A percentile compares a stretch with the other conserved stretches of the same genome.
phyloP scores from a whole-genome alignment of 2,888 invertebrate species.

The Mesorhabditis spiculigera region DNA sequence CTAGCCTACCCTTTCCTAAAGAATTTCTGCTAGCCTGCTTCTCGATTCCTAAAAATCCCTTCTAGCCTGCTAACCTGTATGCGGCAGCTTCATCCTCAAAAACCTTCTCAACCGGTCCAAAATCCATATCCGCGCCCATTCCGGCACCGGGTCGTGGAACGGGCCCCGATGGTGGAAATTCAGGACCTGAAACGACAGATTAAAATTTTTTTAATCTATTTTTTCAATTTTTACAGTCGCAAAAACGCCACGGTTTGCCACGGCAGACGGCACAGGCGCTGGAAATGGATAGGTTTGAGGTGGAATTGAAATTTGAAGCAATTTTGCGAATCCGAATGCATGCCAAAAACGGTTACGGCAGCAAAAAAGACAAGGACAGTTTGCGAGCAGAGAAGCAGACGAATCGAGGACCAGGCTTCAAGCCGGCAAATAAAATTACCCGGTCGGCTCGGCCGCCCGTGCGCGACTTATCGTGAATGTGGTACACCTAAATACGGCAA shows the following conservation, averaged over 20 bases:
- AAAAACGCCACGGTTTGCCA: neutral
- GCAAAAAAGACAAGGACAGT: neutral
- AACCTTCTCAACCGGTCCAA: slow-evolving; percentile 40
- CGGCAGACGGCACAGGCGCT: too few relatives aligned
- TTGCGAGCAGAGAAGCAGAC: neutral
- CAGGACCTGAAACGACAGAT: slow-evolving; percentile 60
- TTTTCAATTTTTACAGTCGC: neutral
- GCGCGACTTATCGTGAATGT: neutral
- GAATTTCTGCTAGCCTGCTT: too few relatives aligned
- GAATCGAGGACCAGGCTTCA: neutral
- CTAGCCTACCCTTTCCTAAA: too few relatives aligned
- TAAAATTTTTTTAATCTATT: neutral
- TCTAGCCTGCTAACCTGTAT: too few relatives aligned
- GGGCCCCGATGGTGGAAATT: slow-evolving; percentile 66
- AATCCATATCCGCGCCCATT: slow-evolving; percentile 61
- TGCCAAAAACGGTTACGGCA: neutral
- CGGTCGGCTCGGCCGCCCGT: neutral
- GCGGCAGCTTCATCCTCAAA: slow-evolving; percentile 41
- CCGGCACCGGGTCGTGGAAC: slow-evolving; percentile 62
- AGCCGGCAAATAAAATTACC: neutral
- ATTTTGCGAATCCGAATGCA: neutral
- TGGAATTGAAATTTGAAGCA: neutral
- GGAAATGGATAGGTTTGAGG: neutral
- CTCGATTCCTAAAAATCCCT: too few relatives aligned
- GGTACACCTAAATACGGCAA: neutral